A percentile compares a stretch with the other conserved stretches of the same genome.
phyloP scores from a whole-genome alignment of 1,140 invertebrate species.

The Diachasmimorpha longicaudata region DNA sequence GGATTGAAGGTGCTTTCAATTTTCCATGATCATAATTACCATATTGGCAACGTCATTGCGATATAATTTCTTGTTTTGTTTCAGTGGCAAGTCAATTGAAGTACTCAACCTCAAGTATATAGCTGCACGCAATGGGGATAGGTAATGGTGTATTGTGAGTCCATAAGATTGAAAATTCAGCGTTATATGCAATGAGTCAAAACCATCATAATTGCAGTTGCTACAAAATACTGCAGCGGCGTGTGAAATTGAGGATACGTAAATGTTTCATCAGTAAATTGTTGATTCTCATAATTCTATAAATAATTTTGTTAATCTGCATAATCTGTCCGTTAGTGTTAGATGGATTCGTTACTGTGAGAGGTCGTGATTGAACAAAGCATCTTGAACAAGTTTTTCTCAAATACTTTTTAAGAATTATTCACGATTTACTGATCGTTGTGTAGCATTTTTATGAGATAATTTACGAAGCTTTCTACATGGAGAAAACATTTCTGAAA shows the following conservation, averaged over 20 bases:
- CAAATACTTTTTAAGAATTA: background rate
- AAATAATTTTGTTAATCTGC: background rate
- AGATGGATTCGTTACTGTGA: background rate
- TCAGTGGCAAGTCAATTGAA: slow-evolving; percentile 28
- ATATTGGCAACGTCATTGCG: too few species aligned
- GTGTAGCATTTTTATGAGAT: background rate
- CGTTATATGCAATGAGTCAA: background rate
- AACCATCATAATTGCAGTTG: background rate
- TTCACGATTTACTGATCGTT: background rate
- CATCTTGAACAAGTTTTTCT: background rate
- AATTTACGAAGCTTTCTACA: background rate
- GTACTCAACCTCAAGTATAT: background rate
- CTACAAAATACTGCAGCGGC: background rate
- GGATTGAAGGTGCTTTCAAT: slow-evolving; percentile 38
- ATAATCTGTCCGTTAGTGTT: background rate
- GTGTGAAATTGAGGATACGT: background rate
- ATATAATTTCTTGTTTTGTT: slow-evolving; percentile 12
- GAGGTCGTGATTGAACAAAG: background rate
- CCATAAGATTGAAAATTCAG: background rate
- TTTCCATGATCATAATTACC: background rate
- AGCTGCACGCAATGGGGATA: slow-evolving; percentile 6
- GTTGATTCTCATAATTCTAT: background rate
- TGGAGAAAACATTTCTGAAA: background rate
- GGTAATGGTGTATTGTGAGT: slow-evolving; percentile 1
- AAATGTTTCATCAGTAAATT: background rate